A percentile compares a stretch with the other conserved stretches of the same genome.
phyloP scores from a whole-genome alignment of 1,140 invertebrate species.

The Leptoteleia sp. region DNA sequence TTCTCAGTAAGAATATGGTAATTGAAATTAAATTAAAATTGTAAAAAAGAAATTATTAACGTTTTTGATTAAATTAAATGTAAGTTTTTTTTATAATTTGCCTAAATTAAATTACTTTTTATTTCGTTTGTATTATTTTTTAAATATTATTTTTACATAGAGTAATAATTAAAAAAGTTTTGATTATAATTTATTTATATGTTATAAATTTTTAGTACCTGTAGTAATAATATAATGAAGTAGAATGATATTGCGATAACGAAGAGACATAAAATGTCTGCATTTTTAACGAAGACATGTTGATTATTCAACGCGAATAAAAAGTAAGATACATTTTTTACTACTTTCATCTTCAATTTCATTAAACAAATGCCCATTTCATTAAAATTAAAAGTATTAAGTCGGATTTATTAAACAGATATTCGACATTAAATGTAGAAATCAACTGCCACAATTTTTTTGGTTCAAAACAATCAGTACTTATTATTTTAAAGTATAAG shows the following conservation, averaged over 20 bases:
- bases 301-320: background rate
- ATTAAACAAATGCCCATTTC: constrained; percentile 20
- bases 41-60: too few relatives aligned
- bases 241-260: constrained; percentile 17
- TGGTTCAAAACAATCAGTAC: constrained; percentile 42
- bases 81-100: too few relatives aligned
- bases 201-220: constrained; percentile 42
- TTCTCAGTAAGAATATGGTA: too few relatives aligned
- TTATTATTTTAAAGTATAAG: constrained; percentile 34
- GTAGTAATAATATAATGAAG: constrained; percentile 11
- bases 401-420: background rate
- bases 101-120: too few relatives aligned
- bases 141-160: too few relatives aligned
- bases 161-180: too few relatives aligned
- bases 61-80: too few relatives aligned
- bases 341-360: constrained; percentile 30
- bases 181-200: too few relatives aligned
- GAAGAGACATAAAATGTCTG: constrained; percentile 6
- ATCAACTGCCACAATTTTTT: constrained; percentile 49
- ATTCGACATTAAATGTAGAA: constrained; percentile 3
- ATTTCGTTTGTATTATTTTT: too few relatives aligned
- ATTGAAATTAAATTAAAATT: too few relatives aligned
- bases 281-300: constrained; percentile 10
- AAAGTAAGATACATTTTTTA: too few relatives aligned
- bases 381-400: constrained; percentile 42